phyloP scores from a whole-genome alignment of 1,140 invertebrate species.

The Odontomachus brunneus region DNA sequence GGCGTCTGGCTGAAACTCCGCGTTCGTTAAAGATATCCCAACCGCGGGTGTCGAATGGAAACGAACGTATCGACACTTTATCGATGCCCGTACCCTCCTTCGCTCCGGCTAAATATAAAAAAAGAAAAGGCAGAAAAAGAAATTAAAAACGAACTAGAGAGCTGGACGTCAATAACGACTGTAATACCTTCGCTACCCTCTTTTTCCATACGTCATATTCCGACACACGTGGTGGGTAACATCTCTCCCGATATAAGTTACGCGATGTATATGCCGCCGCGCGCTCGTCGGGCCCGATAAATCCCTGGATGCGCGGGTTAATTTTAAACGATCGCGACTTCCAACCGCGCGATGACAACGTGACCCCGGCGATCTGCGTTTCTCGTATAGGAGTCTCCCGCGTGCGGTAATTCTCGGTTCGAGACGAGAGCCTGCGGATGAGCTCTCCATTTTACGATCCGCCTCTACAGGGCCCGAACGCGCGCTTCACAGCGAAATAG shows the following conservation, averaged over 20 bases:
- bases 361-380: constrained; percentile 4
- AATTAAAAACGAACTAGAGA: too few species aligned
- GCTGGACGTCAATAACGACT: neutral
- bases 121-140: neutral
- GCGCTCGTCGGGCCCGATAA: constrained; percentile 50
- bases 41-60: neutral
- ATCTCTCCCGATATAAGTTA: constrained; percentile 60
- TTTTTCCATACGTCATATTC: neutral
- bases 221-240: constrained; percentile 27
- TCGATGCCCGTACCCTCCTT: neutral
- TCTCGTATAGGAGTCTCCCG: neutral
- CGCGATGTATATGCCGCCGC: too few species aligned
- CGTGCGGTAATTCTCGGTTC: neutral
- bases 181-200: constrained; percentile 1
- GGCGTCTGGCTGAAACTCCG: neutral
- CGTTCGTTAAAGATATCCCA: neutral
- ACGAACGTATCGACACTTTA: neutral
- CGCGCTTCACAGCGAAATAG: constrained; percentile 60
- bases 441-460: constrained; percentile 74
- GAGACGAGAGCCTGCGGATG: constrained; percentile 44
- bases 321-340: constrained; percentile 70
- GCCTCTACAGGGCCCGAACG: constrained; percentile 24
- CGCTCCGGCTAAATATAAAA: neutral
- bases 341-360: constrained; percentile 67
- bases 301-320: constrained; percentile 61